A percentile compares a stretch with the other conserved stretches of the same genome.
phyloP scores from a whole-genome alignment of 2,113 vertebrate genomes.

The Dinomys branickii region DNA sequence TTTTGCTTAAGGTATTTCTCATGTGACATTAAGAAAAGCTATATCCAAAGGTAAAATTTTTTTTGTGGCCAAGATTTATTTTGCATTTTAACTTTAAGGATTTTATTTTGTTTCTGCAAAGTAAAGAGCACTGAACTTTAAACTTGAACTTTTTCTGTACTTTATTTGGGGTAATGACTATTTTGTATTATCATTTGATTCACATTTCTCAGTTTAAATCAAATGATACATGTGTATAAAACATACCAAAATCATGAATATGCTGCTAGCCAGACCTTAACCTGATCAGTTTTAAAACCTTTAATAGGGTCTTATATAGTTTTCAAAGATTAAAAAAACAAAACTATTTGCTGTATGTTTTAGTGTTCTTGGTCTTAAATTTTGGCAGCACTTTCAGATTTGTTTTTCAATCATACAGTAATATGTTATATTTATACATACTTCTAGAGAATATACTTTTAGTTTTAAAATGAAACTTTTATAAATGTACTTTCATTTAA shows the following conservation, averaged over 20 bases:
- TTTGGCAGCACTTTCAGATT: constrained; percentile 91
- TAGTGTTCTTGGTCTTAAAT: constrained; percentile 82
- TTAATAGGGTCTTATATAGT: constrained; percentile 76
- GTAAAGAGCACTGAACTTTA: constrained; percentile 87
- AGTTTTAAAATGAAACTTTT: constrained; percentile 89
- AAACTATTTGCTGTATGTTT: constrained; percentile 79
- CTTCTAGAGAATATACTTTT: constrained; percentile 90
- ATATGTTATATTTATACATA: constrained; percentile 94
- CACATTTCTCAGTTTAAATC: constrained; percentile 79
- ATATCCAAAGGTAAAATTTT: constrained; percentile 86
- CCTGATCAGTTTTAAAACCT: constrained; percentile 81
- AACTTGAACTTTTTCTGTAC: constrained; percentile 90
- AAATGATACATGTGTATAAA: constrained; percentile 81
- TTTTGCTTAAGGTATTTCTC: constrained; percentile 82
- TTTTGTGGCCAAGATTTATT: constrained; percentile 80
- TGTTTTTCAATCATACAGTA: constrained; percentile 90
- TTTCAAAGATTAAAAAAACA: constrained; percentile 80
- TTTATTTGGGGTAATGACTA: constrained; percentile 83
- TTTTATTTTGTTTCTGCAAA: constrained; percentile 71
- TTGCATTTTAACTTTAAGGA: constrained; percentile 70
- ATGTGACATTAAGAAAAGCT: constrained; percentile 82
- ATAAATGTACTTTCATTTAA: constrained; percentile 91
- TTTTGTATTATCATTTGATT: constrained; percentile 83
- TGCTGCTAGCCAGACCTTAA: constrained; percentile 79
- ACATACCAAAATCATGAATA: constrained; percentile 77